phyloP scores from a whole-genome alignment of 2,797 vertebrate genomes.

The Myotis planiceps region DNA sequence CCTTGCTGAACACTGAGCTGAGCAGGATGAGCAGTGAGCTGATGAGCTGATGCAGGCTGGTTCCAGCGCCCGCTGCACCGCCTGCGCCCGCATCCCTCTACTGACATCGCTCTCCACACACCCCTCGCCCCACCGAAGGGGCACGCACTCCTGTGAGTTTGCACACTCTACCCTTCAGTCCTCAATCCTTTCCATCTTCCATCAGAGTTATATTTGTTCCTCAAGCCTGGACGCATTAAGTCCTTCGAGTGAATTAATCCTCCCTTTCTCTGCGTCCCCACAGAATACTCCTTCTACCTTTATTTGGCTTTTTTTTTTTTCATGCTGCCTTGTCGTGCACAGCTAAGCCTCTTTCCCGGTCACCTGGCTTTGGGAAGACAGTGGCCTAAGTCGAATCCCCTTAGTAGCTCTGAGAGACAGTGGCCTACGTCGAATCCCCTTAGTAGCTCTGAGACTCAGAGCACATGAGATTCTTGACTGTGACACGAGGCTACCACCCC shows the following conservation, averaged over 20 bases:
- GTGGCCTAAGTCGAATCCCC: background rate
- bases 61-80: accelerated
- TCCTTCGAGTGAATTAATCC: background rate
- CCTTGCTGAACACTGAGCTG: accelerated
- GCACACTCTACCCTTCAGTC: background rate
- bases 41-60: background rate
- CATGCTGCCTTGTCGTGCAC: background rate
- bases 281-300: background rate
- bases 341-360: background rate
- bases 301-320: background rate
- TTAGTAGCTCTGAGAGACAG: background rate
- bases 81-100: background rate
- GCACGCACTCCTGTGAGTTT: background rate
- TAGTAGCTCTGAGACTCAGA: background rate
- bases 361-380: background rate
- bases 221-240: background rate
- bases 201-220: background rate
- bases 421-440: background rate
- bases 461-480: background rate
- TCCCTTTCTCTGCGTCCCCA: background rate
- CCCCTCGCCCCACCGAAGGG: background rate
- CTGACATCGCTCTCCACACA: too few species aligned
- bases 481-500: background rate
- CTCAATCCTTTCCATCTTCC: background rate
- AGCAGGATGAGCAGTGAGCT: background rate